A percentile compares a stretch with the other conserved stretches of the same genome.
phyloP scores from a whole-genome alignment of 2,113 vertebrate genomes.

The Ceyx melanurus region DNA sequence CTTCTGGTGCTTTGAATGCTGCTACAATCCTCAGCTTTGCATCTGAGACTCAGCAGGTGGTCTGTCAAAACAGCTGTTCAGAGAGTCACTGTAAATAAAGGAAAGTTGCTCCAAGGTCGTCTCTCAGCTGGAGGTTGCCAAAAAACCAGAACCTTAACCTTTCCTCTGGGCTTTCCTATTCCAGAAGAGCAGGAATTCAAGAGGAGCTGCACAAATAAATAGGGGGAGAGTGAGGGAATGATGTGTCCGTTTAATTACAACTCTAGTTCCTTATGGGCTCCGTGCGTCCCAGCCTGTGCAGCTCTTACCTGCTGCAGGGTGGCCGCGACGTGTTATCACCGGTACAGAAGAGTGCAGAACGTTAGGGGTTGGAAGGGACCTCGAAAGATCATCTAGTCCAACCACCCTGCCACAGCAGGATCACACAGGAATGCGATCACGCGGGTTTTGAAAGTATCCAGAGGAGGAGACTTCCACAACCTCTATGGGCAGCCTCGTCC shows the following conservation, averaged over 20 bases:
- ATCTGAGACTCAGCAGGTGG: background rate
- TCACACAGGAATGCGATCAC: too few relatives aligned
- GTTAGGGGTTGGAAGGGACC: too few relatives aligned
- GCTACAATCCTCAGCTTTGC: background rate
- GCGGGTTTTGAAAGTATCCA: too few relatives aligned
- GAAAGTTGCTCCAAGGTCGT: background rate
- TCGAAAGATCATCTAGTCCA: too few relatives aligned
- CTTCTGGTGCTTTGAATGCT: background rate
- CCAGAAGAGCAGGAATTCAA: background rate
- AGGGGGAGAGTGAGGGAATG: background rate
- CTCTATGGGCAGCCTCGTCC: too few relatives aligned
- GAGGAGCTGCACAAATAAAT: fast-evolving
- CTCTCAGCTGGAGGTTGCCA: background rate
- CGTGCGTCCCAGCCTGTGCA: too few relatives aligned
- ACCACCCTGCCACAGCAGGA: too few relatives aligned
- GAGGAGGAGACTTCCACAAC: too few relatives aligned
- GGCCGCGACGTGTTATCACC: too few relatives aligned
- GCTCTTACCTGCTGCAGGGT: too few relatives aligned
- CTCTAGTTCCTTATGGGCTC: background rate
- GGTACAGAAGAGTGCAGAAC: too few relatives aligned
- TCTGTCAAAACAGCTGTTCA: background rate
- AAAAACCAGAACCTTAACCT: background rate
- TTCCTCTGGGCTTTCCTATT: background rate
- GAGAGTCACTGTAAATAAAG: background rate
- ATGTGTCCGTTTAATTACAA: background rate